Conservation (phyloP, 2,888 invertebrate genomes). For the Scelioninae gen. 1 region DNA sequence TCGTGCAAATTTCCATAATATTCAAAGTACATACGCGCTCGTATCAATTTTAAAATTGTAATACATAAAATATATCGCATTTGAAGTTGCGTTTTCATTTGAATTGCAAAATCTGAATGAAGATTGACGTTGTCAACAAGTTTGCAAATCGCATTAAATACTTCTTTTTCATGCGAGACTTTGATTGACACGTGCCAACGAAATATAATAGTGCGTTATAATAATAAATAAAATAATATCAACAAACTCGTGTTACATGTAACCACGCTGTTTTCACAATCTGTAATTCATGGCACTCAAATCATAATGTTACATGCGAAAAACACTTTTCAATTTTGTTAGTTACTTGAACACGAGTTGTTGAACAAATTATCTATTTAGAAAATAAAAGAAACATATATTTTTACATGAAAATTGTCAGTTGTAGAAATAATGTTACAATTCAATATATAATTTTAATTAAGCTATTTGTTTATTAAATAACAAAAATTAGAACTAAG, state of each 20-base stretch:
- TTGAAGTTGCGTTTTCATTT: conserved; percentile 43
- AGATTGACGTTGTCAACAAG: conserved; percentile 63
- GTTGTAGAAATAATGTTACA: not conserved
- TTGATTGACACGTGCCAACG: conserved; percentile 52
- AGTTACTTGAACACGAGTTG: not conserved
- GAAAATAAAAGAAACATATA: not conserved
- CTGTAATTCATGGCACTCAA: not conserved
- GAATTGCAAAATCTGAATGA: conserved; percentile 58
- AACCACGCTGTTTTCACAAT: conserved; percentile 14
- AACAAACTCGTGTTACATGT: conserved; percentile 25
- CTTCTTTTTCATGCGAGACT: conserved; percentile 55
- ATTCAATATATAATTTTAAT: not conserved
- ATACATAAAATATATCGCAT: conserved; percentile 18
- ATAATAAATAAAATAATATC: conserved; percentile 43
- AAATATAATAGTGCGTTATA: conserved; percentile 42
- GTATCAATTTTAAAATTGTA: conserved; percentile 19
- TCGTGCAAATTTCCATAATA: not conserved
- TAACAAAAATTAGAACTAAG: too few relatives aligned
- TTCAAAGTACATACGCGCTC: not conserved
- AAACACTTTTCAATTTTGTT: not conserved
- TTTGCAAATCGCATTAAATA: conserved; percentile 59
- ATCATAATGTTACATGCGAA: conserved; percentile 2
- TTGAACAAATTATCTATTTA: not conserved
- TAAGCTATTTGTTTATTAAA: too few relatives aligned
- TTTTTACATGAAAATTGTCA: not conserved